Conservation (phyloP, 2,888 invertebrate genomes). For the Colostygia pectinataria region DNA sequence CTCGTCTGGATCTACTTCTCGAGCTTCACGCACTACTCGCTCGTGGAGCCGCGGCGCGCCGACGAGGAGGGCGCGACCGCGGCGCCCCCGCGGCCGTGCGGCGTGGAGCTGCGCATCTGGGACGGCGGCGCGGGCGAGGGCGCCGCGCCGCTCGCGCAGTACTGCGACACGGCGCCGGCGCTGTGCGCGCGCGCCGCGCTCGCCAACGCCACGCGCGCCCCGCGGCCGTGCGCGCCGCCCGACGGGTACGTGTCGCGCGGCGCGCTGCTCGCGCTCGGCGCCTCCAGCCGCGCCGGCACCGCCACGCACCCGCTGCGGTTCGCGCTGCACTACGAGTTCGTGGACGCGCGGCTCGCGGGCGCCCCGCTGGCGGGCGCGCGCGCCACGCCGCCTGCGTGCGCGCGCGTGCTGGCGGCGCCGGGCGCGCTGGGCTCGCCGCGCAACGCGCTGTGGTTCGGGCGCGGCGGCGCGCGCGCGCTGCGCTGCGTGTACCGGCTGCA, state of each 20-base stretch:
- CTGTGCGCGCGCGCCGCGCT: slow-evolving; percentile 92
- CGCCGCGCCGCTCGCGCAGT: slow-evolving; percentile 83
- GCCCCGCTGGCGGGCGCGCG: slow-evolving; percentile 81
- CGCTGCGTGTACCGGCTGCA: slow-evolving; percentile 91
- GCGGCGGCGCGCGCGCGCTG: slow-evolving; percentile 88
- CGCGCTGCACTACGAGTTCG: slow-evolving; percentile 90
- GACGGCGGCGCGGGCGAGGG: slow-evolving; percentile 86
- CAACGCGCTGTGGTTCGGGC: slow-evolving; percentile 92
- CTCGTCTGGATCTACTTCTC: slow-evolving; percentile 94
- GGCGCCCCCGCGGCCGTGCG: slow-evolving; percentile 67
- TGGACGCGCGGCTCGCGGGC: slow-evolving; percentile 90
- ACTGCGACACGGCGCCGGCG: slow-evolving; percentile 89
- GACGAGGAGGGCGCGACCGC: slow-evolving; percentile 62
- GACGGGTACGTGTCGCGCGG: slow-evolving; percentile 88
- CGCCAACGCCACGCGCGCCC: slow-evolving; percentile 87
- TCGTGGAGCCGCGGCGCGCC: slow-evolving; percentile 77
- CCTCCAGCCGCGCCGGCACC: slow-evolving; percentile 86
- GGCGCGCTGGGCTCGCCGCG: slow-evolving; percentile 88
- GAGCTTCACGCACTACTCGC: slow-evolving; percentile 91
- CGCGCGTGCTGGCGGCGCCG: slow-evolving; percentile 63
- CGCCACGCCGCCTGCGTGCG: slow-evolving; percentile 60
- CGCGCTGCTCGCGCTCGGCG: slow-evolving; percentile 62
- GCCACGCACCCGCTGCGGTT: slow-evolving; percentile 91
- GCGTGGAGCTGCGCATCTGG: slow-evolving; percentile 88
- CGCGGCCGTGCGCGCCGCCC: slow-evolving; percentile 89